A percentile compares a stretch with the other conserved stretches of the same genome.
Conservation (phyloP, 2,113 vertebrate species). For the Ageneiosus marmoratus region DNA sequence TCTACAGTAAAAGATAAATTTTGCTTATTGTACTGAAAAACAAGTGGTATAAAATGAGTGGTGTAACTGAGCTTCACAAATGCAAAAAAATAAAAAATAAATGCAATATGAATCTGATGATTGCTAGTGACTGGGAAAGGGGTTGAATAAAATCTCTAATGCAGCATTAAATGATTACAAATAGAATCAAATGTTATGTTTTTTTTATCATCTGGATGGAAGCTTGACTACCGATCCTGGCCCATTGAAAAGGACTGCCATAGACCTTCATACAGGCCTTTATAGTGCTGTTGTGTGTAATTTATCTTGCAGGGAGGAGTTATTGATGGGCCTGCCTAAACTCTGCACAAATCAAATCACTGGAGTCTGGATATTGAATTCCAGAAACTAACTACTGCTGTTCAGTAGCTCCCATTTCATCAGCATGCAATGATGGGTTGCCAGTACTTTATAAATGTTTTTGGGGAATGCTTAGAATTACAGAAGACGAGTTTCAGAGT, state of each 20-base stretch:
- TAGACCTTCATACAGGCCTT: neutral
- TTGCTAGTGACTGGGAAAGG: neutral
- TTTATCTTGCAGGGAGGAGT: constrained; percentile 14
- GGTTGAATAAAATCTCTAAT: neutral
- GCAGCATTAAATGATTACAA: neutral
- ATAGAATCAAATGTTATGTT: neutral
- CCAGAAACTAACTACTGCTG: constrained; percentile 11
- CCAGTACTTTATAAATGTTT: neutral
- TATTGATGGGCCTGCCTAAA: constrained; percentile 2
- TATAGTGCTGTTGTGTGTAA: neutral
- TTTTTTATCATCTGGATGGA: neutral
- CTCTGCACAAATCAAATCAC: constrained; percentile 9
- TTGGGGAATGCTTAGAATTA: neutral
- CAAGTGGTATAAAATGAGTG: neutral
- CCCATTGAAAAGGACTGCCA: neutral
- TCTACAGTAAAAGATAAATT: neutral
- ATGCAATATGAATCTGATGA: neutral
- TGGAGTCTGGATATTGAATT: constrained; percentile 21
- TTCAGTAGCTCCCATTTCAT: neutral
- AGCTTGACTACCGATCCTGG: neutral
- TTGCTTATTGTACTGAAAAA: neutral
- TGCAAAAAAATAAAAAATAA: neutral
- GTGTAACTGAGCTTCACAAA: neutral
- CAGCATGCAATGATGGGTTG: neutral
- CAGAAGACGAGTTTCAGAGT: neutral